These are phyloP conservation scores for Acanthurus leucopareius DNA, from an alignment of 2,797 vertebrate genomes.

Conservation along the genomic window DNA sequence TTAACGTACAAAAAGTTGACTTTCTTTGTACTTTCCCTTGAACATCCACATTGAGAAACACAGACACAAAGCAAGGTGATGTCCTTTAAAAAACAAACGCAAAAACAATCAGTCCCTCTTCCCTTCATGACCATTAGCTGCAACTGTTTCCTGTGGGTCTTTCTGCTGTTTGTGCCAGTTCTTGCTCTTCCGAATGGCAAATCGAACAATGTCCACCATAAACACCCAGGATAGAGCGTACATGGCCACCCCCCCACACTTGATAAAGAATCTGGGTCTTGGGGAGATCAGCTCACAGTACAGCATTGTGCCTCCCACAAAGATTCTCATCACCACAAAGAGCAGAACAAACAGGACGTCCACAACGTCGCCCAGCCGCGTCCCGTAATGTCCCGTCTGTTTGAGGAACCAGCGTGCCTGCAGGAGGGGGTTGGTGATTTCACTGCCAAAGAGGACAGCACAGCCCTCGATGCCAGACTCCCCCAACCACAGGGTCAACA, in stretches of 20 bases:
- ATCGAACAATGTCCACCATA: conserved; percentile 94
- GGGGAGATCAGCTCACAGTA: conserved; percentile 94
- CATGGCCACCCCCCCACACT: conserved; percentile 93
- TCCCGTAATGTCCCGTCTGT: conserved; percentile 89
- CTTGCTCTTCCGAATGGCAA: conserved; percentile 88
- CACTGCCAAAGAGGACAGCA: conserved; percentile 95
- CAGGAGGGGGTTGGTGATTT: conserved; percentile 96
- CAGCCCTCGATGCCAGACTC: conserved; percentile 94
- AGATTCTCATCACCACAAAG: conserved; percentile 93
- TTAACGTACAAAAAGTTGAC: conserved; percentile 33
- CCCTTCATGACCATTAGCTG: conserved; percentile 74
- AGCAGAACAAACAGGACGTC: conserved; percentile 93
- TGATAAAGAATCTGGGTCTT: conserved; percentile 92
- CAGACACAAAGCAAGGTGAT: conserved; percentile 7
- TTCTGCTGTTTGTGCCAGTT: conserved; percentile 87
- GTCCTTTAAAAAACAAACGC: conserved; percentile 1
- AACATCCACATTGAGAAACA: conserved; percentile 25
- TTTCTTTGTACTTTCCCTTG: conserved; percentile 28
- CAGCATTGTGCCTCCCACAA: conserved; percentile 94
- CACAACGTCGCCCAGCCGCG: conserved; percentile 88
- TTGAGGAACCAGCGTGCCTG: conserved; percentile 98
- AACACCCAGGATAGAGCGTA: conserved; percentile 95
- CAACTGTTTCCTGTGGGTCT: conserved; percentile 45
- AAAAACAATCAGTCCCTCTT: conserved; percentile 74
- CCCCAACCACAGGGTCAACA: conserved; percentile 89